Base-by-base conservation (phyloP, 2,797 vertebrate species). In the Sphenodon punctatus region DNA sequence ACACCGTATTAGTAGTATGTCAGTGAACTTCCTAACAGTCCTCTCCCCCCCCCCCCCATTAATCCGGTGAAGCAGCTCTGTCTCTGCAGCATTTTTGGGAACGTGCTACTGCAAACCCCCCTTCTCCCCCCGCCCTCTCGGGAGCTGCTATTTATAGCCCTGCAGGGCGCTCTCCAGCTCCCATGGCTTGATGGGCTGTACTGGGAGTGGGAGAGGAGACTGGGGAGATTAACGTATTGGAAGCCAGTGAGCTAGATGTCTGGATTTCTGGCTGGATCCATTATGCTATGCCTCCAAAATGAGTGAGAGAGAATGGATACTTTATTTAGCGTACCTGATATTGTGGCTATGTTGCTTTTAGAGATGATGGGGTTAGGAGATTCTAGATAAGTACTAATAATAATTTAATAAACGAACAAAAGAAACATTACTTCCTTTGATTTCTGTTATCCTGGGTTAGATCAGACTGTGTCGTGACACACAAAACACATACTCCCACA, bases 71-170 rank as follows among this genome's bases (percentile, higher is more conserved):
- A 84, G 68, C 56, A 58, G 15, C 76, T 56, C 72, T 80, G 38
- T 66, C 71, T 87, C 84, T 86, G 87, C 89, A 88, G 82, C 77
- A 66, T 90, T 81, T 84, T 78, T 70, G 70, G 69, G 63, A 92
- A 80, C 67, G 82, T 90, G 84, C 85, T 91, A 69, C 78, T 90
- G 81, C 84, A 15, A 85, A 82, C 75, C 61, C 27, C 41, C 46
- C 68, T 71, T 42, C 75, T 71, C 43, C 61, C 67, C n/a, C 45
- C 46, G 59, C 16, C 39, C 27, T 15, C 53, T n/a, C 39, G 34
- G 61, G 48, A 64, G 75, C 23, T 71, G 78, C 89, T 94, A 92
- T 93, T 93, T 92, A 91, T 94, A 92, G 85, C 78, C 82, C 76
- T 91, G 88, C 89, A 86, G 88, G 91, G 90, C 86, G 92, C 92